Conservation (phyloP, 1,140 invertebrate species). For the Magallana angulata region DNA sequence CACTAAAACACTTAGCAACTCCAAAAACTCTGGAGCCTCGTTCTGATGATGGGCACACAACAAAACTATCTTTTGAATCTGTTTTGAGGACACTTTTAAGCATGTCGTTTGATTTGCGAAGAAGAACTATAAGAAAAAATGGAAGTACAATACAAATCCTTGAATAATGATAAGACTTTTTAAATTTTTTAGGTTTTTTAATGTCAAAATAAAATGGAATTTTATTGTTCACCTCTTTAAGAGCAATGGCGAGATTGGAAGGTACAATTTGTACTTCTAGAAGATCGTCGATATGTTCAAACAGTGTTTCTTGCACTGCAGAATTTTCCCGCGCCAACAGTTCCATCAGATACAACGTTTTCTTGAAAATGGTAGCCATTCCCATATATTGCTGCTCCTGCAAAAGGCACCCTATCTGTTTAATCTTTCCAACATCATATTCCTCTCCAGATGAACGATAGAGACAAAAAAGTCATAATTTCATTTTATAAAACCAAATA, state of each 20-base stretch:
- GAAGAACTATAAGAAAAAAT: constrained; percentile 72
- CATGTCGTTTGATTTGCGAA: constrained; percentile 77
- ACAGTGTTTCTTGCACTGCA: constrained; percentile 76
- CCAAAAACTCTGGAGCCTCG: constrained; percentile 77
- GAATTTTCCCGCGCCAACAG: constrained; percentile 76
- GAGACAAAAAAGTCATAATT: background rate
- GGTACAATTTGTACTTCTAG: constrained; percentile 76
- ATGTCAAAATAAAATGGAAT: too few relatives aligned
- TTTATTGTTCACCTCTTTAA: constrained; percentile 73
- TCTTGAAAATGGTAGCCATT: constrained; percentile 76
- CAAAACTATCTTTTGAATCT: constrained; percentile 77
- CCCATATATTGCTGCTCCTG: constrained; percentile 78
- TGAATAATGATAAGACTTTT: background rate
- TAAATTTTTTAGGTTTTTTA: background rate
- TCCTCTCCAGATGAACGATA: too few relatives aligned
- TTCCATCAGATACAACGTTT: constrained; percentile 74
- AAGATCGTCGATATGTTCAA: constrained; percentile 75
- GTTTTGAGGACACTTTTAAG: constrained; percentile 76
- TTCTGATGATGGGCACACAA: constrained; percentile 74
- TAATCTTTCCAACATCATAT: background rate
- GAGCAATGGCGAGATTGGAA: constrained; percentile 75
- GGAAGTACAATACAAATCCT: background rate
- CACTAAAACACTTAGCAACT: constrained; percentile 76
- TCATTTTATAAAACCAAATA: background rate
- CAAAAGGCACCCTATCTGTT: constrained; percentile 6